Evolutionary conservation across 2,113 vertebrate genomes (phyloP).

Genomic region (Scomber scombrus): DNA sequence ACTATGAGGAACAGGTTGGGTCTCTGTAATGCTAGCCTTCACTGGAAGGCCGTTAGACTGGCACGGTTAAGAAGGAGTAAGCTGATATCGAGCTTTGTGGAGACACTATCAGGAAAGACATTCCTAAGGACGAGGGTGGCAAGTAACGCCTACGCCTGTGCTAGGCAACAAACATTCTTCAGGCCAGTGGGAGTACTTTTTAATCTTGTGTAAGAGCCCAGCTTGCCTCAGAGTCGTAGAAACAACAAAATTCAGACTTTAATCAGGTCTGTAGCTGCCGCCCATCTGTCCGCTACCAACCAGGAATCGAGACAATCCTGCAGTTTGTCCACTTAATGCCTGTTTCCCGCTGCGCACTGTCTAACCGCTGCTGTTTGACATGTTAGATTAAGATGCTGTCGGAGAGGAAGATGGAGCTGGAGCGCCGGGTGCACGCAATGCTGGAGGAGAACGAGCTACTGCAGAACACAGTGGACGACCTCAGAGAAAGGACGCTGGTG

Average conservation of each 20-base stretch:
- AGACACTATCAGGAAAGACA: slow-evolving; percentile 55
- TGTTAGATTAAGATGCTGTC: slow-evolving; percentile 97
- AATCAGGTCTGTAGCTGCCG: slow-evolving; percentile 32
- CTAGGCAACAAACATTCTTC: slow-evolving; percentile 81
- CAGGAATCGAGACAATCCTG: slow-evolving; percentile 1
- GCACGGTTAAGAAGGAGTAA: neutral
- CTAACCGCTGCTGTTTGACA: slow-evolving; percentile 32
- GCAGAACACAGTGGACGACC: slow-evolving; percentile 91
- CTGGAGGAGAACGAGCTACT: slow-evolving; percentile 95
- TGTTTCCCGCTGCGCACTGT: neutral
- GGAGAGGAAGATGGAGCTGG: slow-evolving; percentile 93
- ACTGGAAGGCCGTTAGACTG: slow-evolving; percentile 26
- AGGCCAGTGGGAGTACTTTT: slow-evolving; percentile 74
- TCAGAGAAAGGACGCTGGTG: slow-evolving; percentile 92
- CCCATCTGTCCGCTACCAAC: neutral
- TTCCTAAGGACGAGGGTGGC: slow-evolving; percentile 77
- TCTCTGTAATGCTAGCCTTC: slow-evolving; percentile 17
- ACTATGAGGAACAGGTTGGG: neutral
- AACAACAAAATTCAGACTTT: slow-evolving; percentile 34
- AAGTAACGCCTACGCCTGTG: slow-evolving; percentile 56
- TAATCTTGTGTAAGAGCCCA: slow-evolving; percentile 70
- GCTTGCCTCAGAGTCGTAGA: slow-evolving; percentile 40
- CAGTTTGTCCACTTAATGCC: slow-evolving; percentile 2
- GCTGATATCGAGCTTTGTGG: slow-evolving; percentile 36
- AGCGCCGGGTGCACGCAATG: slow-evolving; percentile 89